Percentiles rank a stretch among this genome's conserved stretches.
Evolutionary conservation across 2,888 invertebrate species (phyloP).

Genomic region (Apotomis turbidana): DNA sequence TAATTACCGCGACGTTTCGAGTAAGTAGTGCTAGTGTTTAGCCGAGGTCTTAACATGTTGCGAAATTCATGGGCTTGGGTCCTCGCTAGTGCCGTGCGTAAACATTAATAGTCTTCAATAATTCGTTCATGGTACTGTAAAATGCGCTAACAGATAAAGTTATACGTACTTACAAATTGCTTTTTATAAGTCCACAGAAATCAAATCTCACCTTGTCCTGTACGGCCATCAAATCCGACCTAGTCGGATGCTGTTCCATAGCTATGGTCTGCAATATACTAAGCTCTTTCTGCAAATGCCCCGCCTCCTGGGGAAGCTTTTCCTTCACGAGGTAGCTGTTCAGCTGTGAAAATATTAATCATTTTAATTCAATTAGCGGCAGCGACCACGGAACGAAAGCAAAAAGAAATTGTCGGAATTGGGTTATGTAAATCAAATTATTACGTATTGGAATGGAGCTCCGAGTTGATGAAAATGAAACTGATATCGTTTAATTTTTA

Average conservation of each 20-base stretch:
- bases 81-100: no score
- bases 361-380: conserved; percentile 31
- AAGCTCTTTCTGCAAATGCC: conserved; percentile 85
- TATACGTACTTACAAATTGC: no score
- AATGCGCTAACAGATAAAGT: no score
- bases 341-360: conserved; percentile 66
- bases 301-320: conserved; percentile 90
- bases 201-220: conserved; percentile 82
- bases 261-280: conserved; percentile 88
- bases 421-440: conserved; percentile 32
- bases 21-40: no score
- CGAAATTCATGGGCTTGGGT: no score
- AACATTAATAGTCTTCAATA: no score
- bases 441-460: conserved; percentile 13
- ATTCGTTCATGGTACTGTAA: no score
- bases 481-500: neutral
- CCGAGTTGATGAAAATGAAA: neutral
- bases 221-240: conserved; percentile 85
- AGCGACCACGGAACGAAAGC: conserved; percentile 12
- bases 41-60: no score
- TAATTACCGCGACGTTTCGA: no score
- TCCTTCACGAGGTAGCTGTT: conserved; percentile 90
- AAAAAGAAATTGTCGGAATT: conserved; percentile 17
- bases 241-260: conserved; percentile 85
- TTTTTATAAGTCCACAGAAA: neutral